These are phyloP conservation scores for Leucosticte australis DNA, from an alignment of 2,113 vertebrate genomes.

Conservation along the genomic window DNA sequence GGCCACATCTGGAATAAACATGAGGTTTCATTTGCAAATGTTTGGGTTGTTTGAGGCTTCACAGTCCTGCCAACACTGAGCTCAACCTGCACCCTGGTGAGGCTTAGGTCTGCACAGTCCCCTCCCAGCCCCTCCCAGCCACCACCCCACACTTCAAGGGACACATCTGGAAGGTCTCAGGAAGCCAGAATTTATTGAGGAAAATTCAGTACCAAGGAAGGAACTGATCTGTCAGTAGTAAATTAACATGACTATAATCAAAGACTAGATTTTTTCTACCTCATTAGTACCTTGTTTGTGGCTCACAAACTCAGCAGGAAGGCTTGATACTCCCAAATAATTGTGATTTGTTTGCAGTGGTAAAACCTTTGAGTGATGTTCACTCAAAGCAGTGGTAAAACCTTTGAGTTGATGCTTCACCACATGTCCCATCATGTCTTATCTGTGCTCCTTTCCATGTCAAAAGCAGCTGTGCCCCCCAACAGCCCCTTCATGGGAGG, in stretches of 20 bases:
- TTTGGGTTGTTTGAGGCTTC: neutral
- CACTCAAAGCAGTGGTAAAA: neutral
- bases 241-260: neutral
- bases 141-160: neutral
- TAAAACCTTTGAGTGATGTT: neutral
- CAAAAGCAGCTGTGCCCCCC: neutral
- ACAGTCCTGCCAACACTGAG: neutral
- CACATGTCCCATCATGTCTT: neutral
- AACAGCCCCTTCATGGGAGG: neutral
- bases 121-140: neutral
- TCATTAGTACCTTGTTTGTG: neutral
- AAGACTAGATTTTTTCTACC: neutral
- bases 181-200: constrained; percentile 26
- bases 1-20: neutral
- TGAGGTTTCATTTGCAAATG: neutral
- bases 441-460: rapidly evolving
- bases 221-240: neutral
- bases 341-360: neutral
- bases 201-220: neutral
- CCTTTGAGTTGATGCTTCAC: neutral
- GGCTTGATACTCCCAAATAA: neutral
- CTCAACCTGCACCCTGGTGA: rapidly evolving
- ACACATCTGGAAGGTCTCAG: neutral
- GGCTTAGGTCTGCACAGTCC: neutral
- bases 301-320: constrained; percentile 52